These are phyloP conservation scores for Pontoporia blainvillei DNA, from an alignment of 2,113 vertebrate species.

Conservation along the genomic window DNA sequence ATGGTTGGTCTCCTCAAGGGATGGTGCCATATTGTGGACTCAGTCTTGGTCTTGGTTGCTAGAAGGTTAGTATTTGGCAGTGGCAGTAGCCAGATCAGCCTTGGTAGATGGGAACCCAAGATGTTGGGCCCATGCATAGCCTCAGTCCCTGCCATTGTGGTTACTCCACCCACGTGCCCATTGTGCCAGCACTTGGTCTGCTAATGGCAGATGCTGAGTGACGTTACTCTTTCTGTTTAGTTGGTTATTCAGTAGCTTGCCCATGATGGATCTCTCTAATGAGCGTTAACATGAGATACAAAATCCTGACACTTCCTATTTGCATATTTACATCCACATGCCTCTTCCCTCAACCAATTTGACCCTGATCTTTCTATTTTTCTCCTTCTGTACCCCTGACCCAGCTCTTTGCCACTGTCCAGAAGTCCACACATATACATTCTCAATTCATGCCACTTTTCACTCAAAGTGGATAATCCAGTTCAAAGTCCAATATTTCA, in stretches of 20 bases:
- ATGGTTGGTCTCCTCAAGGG: neutral
- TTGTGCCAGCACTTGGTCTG: neutral
- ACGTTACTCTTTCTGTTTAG: neutral
- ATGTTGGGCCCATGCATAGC: neutral
- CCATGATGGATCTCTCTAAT: neutral
- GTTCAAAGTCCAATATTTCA: neutral
- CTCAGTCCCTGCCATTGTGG: neutral
- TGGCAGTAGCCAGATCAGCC: neutral
- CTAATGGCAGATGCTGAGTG: neutral
- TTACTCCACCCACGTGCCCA: neutral
- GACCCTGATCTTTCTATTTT: neutral
- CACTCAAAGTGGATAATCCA: neutral
- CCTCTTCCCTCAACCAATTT: neutral
- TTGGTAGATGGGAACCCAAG: too few relatives aligned
- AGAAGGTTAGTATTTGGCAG: too few relatives aligned
- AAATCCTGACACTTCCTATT: neutral
- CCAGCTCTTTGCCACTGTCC: neutral
- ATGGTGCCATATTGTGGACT: too few relatives aligned
- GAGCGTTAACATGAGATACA: neutral
- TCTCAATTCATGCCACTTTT: neutral
- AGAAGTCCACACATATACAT: neutral
- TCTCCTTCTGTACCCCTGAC: neutral
- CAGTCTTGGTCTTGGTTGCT: neutral
- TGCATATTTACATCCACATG: neutral
- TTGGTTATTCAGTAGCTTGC: neutral